Evolutionary conservation across 2,113 vertebrate species (phyloP), one percentile per base, ranked within the genome.

Genomic region (Edolisoma coerulescens): DNA sequence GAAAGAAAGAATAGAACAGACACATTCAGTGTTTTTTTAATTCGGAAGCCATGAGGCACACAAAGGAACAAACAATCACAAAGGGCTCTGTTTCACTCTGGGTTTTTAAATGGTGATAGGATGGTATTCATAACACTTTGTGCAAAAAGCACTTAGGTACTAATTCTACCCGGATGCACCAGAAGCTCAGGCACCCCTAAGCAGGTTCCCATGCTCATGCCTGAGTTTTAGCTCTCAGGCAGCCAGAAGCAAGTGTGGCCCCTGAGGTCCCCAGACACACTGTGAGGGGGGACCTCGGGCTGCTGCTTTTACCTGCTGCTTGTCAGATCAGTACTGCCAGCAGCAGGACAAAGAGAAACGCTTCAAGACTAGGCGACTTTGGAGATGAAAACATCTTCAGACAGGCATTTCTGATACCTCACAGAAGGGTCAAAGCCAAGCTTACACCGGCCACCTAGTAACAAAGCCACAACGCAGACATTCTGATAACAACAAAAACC

Each of bases 361-460:
- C 44, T 44, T 63, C 6, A 6, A 82, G 53, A 64, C 18, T 6
- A 54, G n/a, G 22, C 0, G 2, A 41, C 17, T 78, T 74, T 1
- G 0, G 60, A 87, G 14, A 9, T 77, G 22, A 35, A 61, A 77
- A 42, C 0, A 1, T 35, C 68, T 87, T 91, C 61, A 78, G 30
- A 54, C 75, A 70, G 42, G 33, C 33, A 54, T 54, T 77, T 63
- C n/a, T 63, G 42, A 70, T 16, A 70, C 41, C 13, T 89, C 20
- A 2, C 2, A 0, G 30, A 71, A 78, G 30, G 23, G 27, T 44
- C 7, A 2, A 78, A 87, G 69, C 30, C 47, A 67, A 71, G 60
- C 27, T 81, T n/a, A 39, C 8, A 59, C 6, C 0, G 0, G 35
- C 19, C 9, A 1, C 9, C 1, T 28, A 44, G 35, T 60, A 82